Evolutionary conservation across 2,113 vertebrate genomes (phyloP), one percentile per base, ranked within the genome.

Genomic region (Numida meleagris): DNA sequence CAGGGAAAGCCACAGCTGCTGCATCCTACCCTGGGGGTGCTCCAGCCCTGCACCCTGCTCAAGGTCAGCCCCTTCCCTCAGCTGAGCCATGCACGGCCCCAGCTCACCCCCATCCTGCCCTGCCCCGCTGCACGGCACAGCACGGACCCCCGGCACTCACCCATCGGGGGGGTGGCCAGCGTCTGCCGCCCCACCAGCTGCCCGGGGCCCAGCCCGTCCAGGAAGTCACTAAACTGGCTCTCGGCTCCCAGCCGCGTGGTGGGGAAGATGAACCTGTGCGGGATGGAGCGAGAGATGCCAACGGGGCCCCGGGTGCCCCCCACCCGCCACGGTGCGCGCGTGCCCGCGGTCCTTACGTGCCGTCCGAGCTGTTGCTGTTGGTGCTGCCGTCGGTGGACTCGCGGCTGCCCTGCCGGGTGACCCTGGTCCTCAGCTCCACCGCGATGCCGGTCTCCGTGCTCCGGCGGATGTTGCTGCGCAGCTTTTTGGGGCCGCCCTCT

Each of bases 381-480:
- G 99, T 99, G 98, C 99, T 99, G 91, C 99, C 99, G 2, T 99
- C 99, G 0, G 99, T 99, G 38, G 99, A 99, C 53, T 99, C 99
- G 45, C 99, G 98, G 97, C 99, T 99, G 95, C 99, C 98, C 91
- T 99, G 99, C 90, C 99, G 98, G 3, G 99, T 99, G 40, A 99
- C 98, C 6, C 99, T 97, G 95, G 98, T 99, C 93, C 99, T 98
- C 99, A 99, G 99, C 98, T 99, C 99, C 97, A 99, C 99, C 0
- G 99, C 99, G 20, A 99, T 99, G 76, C 99, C 99, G 0, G 99
- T 99, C 98, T 99, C 99, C 0, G 99, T 99, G 98, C 99, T 99
- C 82, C 99, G 96, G 17, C 99, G 98, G 96, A 99, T 99, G 95
- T 98, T 99, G 97, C 99, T 99, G 76, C 99, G 99, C 33, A 99